Conservation (phyloP, 2,113 vertebrate species). For the Fulmarus glacialis region DNA sequence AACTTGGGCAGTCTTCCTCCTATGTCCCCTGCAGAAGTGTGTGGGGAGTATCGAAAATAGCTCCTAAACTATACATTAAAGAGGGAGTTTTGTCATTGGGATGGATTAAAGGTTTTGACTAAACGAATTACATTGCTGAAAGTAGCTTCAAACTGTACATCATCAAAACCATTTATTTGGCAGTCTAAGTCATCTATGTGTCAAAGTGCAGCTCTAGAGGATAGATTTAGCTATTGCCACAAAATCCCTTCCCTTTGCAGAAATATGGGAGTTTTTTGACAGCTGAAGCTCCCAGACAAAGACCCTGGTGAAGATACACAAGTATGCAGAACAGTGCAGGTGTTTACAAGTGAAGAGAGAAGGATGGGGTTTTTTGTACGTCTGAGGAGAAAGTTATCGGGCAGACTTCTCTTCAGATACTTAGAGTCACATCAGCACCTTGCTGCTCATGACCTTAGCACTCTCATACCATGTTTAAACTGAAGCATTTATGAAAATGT, state of each 20-base stretch:
- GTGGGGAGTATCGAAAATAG: neutral
- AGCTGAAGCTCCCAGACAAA: neutral
- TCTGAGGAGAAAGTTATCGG: neutral
- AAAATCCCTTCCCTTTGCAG: conserved; percentile 25
- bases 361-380: fast-evolving
- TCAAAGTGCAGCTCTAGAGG: conserved; percentile 16
- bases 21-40: neutral
- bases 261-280: conserved; percentile 1
- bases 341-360: neutral
- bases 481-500: neutral
- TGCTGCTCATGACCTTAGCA: neutral
- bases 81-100: conserved; percentile 10
- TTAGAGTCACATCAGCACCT: neutral
- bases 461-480: neutral
- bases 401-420: neutral
- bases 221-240: neutral
- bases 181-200: neutral
- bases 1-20: neutral
- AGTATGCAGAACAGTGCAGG: neutral
- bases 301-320: neutral
- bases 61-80: conserved; percentile 18
- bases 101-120: conserved; percentile 56
- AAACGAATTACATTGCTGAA: conserved; percentile 50
- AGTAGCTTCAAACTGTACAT: conserved; percentile 4
- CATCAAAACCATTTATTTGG: conserved; percentile 29